Conservation (phyloP, 2,888 invertebrate species). For the Ochropacha duplaris region DNA sequence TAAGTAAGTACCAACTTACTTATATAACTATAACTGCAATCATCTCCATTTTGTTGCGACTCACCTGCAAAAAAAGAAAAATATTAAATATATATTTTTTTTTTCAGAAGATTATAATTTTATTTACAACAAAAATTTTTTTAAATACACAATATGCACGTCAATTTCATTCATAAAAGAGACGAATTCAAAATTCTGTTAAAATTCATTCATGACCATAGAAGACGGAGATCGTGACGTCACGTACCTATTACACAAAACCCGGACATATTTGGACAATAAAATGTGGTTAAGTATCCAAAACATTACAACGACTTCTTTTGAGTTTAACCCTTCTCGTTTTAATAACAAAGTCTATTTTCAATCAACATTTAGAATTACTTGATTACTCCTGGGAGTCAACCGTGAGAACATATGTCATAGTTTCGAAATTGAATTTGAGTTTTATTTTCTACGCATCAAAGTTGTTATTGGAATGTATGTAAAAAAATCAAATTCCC, state of each 20-base stretch:
- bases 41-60: conserved; percentile 79
- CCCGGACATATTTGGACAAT: conserved; percentile 37
- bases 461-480: conserved; percentile 25
- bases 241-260: conserved; percentile 28
- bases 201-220: conserved; percentile 32
- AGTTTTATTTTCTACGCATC: conserved; percentile 14
- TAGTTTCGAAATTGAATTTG: conserved; percentile 13
- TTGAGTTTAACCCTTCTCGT: neutral
- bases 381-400: conserved; percentile 41
- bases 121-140: neutral
- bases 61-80: conserved; percentile 66
- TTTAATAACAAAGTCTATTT: conserved; percentile 25
- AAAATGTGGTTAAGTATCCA: conserved; percentile 10
- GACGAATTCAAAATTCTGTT: conserved; percentile 8
- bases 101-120: too few species aligned
- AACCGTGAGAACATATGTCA: conserved; percentile 49
- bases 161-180: neutral
- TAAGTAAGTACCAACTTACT: conserved; percentile 57
- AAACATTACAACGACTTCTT: neutral
- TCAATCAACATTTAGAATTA: conserved; percentile 24
- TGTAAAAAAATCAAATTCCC: conserved; percentile 38
- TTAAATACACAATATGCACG: neutral
- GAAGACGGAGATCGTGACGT: conserved; percentile 38
- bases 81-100: conserved; percentile 10
- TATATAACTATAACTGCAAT: conserved; percentile 82